A percentile compares a stretch with the other conserved stretches of the same genome.
Conservation (phyloP, 2,888 invertebrate species). For the Rhamphomyia laevipes region DNA sequence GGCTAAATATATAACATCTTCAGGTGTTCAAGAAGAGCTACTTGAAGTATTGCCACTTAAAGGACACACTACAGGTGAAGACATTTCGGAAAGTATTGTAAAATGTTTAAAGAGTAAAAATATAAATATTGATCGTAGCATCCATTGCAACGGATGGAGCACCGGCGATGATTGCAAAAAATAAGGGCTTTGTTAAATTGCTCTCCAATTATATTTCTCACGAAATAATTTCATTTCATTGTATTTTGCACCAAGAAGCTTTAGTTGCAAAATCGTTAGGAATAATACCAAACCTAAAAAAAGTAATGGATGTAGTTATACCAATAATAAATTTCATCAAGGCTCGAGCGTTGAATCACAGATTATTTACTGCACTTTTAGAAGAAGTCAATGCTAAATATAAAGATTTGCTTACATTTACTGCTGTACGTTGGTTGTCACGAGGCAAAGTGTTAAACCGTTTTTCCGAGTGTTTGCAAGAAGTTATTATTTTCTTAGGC, state of each 20-base stretch:
- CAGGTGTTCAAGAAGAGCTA: background rate
- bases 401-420: background rate
- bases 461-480: background rate
- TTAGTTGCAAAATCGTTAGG: background rate
- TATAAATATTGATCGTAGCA: conserved; percentile 1
- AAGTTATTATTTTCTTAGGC: background rate
- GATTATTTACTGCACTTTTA: background rate
- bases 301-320: background rate
- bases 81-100: background rate
- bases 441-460: background rate
- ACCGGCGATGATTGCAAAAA: conserved; percentile 17
- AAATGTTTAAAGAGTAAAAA: background rate
- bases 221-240: background rate
- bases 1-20: background rate
- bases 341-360: background rate
- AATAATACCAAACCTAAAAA: background rate
- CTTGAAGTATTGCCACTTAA: background rate
- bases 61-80: background rate
- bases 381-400: background rate
- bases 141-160: conserved; percentile 19
- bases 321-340: background rate
- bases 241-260: background rate
- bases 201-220: background rate
- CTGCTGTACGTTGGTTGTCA: background rate
- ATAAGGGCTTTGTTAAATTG: conserved; percentile 14